A percentile compares a stretch with the other conserved stretches of the same genome.
These are phyloP conservation scores for Spicauda simplicius DNA, from an alignment of 2,888 invertebrate species.

Conservation along the genomic window DNA sequence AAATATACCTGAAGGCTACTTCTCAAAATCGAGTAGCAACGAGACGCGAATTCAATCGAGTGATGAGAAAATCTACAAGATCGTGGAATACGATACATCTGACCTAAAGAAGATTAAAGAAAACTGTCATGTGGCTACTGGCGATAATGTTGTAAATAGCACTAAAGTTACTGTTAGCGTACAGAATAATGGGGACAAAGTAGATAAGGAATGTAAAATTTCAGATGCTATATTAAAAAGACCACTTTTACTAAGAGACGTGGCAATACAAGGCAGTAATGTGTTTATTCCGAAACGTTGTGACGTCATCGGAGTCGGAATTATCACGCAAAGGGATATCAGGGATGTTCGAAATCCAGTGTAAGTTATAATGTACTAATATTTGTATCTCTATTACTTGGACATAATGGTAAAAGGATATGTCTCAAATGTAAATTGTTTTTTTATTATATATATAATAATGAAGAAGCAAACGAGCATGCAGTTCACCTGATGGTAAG, in stretches of 20 bases:
- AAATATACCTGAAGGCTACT: conserved; percentile 69
- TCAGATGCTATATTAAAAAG: conserved; percentile 52
- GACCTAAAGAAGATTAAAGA: conserved; percentile 40
- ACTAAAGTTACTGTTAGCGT: conserved; percentile 52
- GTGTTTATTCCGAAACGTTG: conserved; percentile 57
- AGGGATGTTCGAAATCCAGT: conserved; percentile 56
- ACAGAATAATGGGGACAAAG: conserved; percentile 45
- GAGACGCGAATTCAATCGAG: conserved; percentile 54
- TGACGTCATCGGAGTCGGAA: conserved; percentile 64
- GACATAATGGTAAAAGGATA: too few species aligned
- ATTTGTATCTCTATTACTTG: background rate
- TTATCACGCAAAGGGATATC: conserved; percentile 63
- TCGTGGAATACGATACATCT: conserved; percentile 68
- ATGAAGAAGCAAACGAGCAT: too few species aligned
- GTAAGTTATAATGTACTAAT: conserved; percentile 53
- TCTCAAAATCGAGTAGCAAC: conserved; percentile 54
- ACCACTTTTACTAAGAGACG: conserved; percentile 53
- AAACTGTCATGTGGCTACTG: conserved; percentile 45
- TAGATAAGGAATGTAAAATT: conserved; percentile 48
- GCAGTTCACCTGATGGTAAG: too few species aligned
- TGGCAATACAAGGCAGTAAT: conserved; percentile 58
- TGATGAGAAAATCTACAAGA: conserved; percentile 70
- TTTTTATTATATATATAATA: too few species aligned
- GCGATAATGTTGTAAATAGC: conserved; percentile 49
- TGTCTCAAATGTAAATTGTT: too few species aligned